Evolutionary conservation across 2,888 invertebrate species (phyloP).

Genomic region (Acrobasis repandana): DNA sequence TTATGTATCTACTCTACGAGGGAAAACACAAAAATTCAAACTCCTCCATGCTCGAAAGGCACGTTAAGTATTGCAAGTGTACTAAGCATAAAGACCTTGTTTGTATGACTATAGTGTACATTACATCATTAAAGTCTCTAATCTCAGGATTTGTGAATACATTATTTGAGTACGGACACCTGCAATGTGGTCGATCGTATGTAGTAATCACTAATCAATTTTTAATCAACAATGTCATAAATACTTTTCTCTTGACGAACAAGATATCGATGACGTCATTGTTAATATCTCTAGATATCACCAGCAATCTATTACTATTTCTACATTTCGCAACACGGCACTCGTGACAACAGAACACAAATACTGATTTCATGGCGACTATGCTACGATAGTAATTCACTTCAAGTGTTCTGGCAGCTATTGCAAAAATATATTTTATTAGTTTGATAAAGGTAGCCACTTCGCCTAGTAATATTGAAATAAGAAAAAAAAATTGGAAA

Average conservation of each 20-base stretch:
- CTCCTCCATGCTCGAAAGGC: no score
- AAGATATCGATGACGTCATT: slow-evolving; percentile 7
- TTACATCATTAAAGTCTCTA: no score
- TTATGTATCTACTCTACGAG: no score
- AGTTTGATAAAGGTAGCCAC: not conserved
- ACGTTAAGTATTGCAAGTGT: no score
- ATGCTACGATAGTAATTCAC: not conserved
- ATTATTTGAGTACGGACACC: no score
- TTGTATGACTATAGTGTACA: no score
- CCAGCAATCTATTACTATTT: not conserved
- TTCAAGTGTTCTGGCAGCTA: slow-evolving; percentile 4
- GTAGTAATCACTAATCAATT: not conserved
- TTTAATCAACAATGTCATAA: not conserved
- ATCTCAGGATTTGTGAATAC: no score
- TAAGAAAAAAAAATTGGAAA: no score
- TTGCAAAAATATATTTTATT: not conserved
- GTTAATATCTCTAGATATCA: slow-evolving; percentile 7
- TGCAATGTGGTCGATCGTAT: no score
- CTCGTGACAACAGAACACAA: not conserved
- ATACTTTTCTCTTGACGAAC: slow-evolving; percentile 3
- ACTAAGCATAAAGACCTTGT: no score
- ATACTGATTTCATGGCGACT: not conserved
- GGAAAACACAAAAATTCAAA: no score
- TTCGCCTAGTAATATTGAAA: not conserved
- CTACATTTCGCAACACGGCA: slow-evolving; percentile 3